Evolutionary conservation across 2,888 invertebrate genomes (phyloP), one percentile per base, ranked within the genome.

Genomic region (Eucera pruinosa): DNA sequence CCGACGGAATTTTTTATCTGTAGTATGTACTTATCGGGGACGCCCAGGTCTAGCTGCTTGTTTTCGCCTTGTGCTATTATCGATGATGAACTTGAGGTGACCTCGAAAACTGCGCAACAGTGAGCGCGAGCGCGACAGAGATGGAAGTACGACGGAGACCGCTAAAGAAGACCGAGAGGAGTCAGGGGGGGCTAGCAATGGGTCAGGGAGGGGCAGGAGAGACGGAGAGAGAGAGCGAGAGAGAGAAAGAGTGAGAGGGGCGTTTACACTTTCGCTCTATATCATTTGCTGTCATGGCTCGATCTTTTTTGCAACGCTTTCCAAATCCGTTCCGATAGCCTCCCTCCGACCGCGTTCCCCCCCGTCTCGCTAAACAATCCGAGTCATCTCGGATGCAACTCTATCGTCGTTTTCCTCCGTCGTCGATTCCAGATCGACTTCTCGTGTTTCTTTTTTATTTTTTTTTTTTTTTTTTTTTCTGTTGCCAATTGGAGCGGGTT

Each of bases 41-140:
- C 87, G 89, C 80, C 82, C 89, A 87, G 88, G 87, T 91, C 91
- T 91, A 92, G 91, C 89, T 89, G 86, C 86, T 91, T 91, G 88
- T 90, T 91, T 91, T 91, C 87, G 89, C 86, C 84, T 80, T 85
- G 85, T 81, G 88, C 89, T 90, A 90, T 90, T 92, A 91, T 92
- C 91, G 89, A 91, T 89, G 90, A 92, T 92, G 90, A 92, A 91
- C 91, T 91, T 91, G 88, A 88, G 83, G 85, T 89, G 91, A 92
- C 91, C 90, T 90, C 88, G 85, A 84, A 88, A 85, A 87, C 89
- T 91, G 88, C 87, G 91, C 89, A 91, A 90, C 86, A 86, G 73
- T 76, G 71, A 75, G 74, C 55, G 77, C 54, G 74, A 52, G 62
- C 47, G 62, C 39, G 72, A 71, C 69, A 41, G 67, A 48, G 75